Evolutionary conservation across 2,113 vertebrate species (phyloP).

Genomic region (Setophaga petechia): DNA sequence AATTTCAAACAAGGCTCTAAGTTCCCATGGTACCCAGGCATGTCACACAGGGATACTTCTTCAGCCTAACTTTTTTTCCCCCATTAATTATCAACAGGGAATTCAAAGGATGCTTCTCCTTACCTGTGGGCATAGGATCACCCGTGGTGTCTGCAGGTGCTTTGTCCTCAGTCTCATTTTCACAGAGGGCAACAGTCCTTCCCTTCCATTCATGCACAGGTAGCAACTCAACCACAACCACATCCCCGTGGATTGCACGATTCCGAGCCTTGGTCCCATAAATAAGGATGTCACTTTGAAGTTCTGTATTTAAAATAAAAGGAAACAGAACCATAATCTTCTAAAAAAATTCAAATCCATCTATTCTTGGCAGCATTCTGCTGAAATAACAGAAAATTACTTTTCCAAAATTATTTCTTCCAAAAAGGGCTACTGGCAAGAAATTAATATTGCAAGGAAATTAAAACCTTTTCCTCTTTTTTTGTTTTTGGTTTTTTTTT

Average conservation of each 20-base stretch:
- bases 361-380: neutral
- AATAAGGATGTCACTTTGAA: constrained; percentile 83
- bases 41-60: neutral
- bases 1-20: neutral
- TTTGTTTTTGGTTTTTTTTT: neutral
- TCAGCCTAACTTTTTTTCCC: neutral
- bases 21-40: neutral
- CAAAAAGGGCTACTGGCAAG: neutral
- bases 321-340: neutral
- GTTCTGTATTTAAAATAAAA: constrained; percentile 69
- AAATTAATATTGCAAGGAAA: neutral
- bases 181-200: constrained; percentile 80
- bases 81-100: neutral
- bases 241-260: constrained; percentile 87
- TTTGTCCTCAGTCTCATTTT: constrained; percentile 83
- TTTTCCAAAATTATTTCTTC: neutral
- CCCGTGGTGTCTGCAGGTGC: constrained; percentile 71
- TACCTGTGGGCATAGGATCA: constrained; percentile 91
- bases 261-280: constrained; percentile 86
- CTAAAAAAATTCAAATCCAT: neutral
- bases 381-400: neutral
- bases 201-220: constrained; percentile 88
- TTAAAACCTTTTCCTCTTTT: neutral
- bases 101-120: neutral
- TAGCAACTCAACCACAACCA: constrained; percentile 87